Base-by-base conservation (phyloP, 1,140 invertebrate species). In the Linepithema humile region DNA sequence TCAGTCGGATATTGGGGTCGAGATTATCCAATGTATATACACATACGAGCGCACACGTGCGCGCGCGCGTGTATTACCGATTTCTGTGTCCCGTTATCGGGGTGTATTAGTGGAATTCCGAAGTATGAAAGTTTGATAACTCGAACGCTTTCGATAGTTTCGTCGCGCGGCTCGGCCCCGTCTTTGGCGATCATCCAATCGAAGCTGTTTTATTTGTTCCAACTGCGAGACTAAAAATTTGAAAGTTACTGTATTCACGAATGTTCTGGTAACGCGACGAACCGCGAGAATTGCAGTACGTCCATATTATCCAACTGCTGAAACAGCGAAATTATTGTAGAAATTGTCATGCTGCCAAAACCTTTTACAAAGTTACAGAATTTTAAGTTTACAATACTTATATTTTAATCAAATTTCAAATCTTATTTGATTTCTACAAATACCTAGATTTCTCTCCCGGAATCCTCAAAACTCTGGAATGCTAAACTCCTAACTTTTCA, bases 1-100 rank as follows among this genome's bases (percentile, higher is more conserved):
- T 80, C 75, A 80, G 64, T 80, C 64, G 75, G 75, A 80, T 80
- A 80, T 80, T 80, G 75, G 64, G 48, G n/a, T 70, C 50, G 64
- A 80, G 75, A 80, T 80, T 80, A 80, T 26, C 70, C 75, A n/a
- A 32, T 23, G 26, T 26, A n/a, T 32, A 40, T 12, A 12, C 23
- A 59, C 70, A 9, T n/a, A 35, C 50, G 50, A 55, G 57, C 26
- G 55, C 72, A 74, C 17, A 74, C 23, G 15, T 12, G n/a, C 10
- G 9, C 35, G 20, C 6, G 17, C 23, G 62, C 48, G 75, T 78
- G 45, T 69, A 67, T 20, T 40, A 23, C 12, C 23, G 32, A 17
- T 40, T 40, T 10, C 23, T 17, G 26, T 70, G 57, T 43, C 26
- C 3, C 26, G 26, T 80, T 80, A 80, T 32, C 20, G 17, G 23